Percentiles rank a stretch among this genome's conserved stretches.
These are phyloP conservation scores for Ichneumon xanthorius DNA, from an alignment of 2,888 invertebrate species.

Conservation along the genomic window DNA sequence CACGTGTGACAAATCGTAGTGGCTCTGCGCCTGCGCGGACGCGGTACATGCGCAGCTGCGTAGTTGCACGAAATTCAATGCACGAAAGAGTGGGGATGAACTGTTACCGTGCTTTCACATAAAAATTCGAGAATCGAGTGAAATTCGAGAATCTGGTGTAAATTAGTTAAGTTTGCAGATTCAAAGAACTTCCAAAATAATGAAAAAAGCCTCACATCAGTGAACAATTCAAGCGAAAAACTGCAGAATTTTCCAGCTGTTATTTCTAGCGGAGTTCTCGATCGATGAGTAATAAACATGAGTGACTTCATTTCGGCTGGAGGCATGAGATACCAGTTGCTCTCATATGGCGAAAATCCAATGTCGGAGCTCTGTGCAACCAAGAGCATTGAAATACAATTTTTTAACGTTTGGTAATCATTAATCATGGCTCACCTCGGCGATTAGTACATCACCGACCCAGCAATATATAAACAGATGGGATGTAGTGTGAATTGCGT, in stretches of 20 bases:
- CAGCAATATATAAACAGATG: conserved; percentile 76
- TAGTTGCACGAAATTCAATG: too few species aligned
- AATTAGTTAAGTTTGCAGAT: neutral
- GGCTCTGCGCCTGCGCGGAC: too few species aligned
- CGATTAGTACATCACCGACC: conserved; percentile 73
- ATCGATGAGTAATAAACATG: conserved; percentile 72
- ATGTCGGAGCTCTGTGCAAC: conserved; percentile 71
- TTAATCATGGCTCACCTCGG: conserved; percentile 59
- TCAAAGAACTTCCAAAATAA: neutral
- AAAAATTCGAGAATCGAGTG: too few species aligned
- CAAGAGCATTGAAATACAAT: neutral
- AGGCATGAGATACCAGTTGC: conserved; percentile 74
- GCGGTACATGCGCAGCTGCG: too few species aligned
- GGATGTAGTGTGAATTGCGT: conserved; percentile 68
- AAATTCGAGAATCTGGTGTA: too few species aligned
- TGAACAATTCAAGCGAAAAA: conserved; percentile 75
- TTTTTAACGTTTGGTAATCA: neutral
- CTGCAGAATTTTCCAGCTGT: conserved; percentile 77
- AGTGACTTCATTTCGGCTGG: conserved; percentile 67
- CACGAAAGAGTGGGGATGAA: too few species aligned
- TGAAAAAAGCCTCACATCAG: conserved; percentile 68
- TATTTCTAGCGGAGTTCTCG: conserved; percentile 72
- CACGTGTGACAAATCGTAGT: too few species aligned
- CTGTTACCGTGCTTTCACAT: too few species aligned
- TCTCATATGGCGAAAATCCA: conserved; percentile 71